Percentiles rank a stretch among this genome's conserved stretches.
These are phyloP conservation scores for Apodemus speciosus DNA, from an alignment of 2,113 vertebrate genomes.

Conservation along the genomic window DNA sequence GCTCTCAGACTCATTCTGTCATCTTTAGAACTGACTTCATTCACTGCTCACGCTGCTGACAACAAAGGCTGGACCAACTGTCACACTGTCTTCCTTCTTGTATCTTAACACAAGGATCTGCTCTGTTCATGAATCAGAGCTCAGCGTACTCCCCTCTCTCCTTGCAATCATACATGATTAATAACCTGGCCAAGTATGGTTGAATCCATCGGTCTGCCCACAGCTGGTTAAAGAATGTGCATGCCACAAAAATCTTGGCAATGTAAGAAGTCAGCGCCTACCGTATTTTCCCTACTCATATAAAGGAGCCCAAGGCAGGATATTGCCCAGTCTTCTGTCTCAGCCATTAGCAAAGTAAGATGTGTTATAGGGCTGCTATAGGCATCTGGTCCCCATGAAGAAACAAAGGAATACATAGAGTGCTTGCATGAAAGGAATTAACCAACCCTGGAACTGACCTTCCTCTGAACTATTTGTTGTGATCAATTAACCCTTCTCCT, in stretches of 20 bases:
- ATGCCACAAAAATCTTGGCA: neutral
- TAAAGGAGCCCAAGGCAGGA: neutral
- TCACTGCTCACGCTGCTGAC: neutral
- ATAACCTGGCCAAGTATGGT: neutral
- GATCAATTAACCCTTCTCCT: neutral
- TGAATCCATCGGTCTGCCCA: neutral
- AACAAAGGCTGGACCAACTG: neutral
- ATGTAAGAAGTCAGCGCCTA: neutral
- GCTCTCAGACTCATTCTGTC: neutral
- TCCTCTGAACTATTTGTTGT: neutral
- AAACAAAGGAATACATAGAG: neutral
- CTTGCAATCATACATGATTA: neutral
- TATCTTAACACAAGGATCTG: neutral
- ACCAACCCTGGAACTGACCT: neutral
- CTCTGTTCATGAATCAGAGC: neutral
- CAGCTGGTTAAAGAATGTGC: neutral
- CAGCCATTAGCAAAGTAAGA: neutral
- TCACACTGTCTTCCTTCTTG: neutral
- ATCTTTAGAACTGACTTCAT: neutral
- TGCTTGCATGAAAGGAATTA: neutral
- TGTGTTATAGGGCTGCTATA: neutral
- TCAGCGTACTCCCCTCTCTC: neutral
- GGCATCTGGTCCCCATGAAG: neutral
- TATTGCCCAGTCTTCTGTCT: neutral
- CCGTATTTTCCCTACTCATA: neutral